Evolutionary conservation across 2,113 vertebrate genomes (phyloP).

Genomic region (Pelvicachromis taeniatus): DNA sequence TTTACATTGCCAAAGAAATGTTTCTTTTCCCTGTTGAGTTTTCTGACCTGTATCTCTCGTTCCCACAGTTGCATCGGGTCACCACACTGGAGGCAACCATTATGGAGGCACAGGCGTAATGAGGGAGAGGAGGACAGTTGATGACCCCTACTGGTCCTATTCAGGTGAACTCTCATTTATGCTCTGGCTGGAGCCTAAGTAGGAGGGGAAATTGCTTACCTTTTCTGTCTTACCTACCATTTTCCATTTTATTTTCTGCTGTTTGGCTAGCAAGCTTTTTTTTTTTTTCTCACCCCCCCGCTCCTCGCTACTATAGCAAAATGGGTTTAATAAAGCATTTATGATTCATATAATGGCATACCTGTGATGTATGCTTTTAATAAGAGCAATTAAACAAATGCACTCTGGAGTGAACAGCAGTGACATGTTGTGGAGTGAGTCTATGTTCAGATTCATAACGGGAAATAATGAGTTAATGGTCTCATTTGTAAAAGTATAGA

Average conservation of each 20-base stretch:
- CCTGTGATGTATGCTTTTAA: neutral
- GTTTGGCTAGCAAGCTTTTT: neutral
- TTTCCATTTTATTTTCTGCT: neutral
- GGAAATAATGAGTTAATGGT: neutral
- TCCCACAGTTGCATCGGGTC: slow-evolving; percentile 80
- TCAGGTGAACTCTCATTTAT: slow-evolving; percentile 79
- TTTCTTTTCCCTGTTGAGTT: neutral
- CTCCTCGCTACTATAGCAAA: neutral
- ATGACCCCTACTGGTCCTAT: slow-evolving; percentile 95
- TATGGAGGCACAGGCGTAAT: slow-evolving; percentile 79
- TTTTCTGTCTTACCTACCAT: neutral
- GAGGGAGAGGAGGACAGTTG: slow-evolving; percentile 83
- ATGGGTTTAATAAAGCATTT: neutral
- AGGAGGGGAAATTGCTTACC: neutral
- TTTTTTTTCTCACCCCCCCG: neutral
- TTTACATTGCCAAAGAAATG: neutral
- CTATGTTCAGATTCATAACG: neutral
- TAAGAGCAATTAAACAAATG: slow-evolving; percentile 32
- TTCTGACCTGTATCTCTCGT: slow-evolving; percentile 31
- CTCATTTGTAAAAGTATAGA: neutral
- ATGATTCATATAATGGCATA: slow-evolving; percentile 3
- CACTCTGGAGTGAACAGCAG: neutral
- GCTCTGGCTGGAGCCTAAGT: neutral
- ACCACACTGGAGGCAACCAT: slow-evolving; percentile 76
- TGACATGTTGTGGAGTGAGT: neutral